Evolutionary conservation across 2,113 vertebrate genomes (phyloP), one percentile per base, ranked within the genome.

Genomic region (Macroglossus sobrinus): DNA sequence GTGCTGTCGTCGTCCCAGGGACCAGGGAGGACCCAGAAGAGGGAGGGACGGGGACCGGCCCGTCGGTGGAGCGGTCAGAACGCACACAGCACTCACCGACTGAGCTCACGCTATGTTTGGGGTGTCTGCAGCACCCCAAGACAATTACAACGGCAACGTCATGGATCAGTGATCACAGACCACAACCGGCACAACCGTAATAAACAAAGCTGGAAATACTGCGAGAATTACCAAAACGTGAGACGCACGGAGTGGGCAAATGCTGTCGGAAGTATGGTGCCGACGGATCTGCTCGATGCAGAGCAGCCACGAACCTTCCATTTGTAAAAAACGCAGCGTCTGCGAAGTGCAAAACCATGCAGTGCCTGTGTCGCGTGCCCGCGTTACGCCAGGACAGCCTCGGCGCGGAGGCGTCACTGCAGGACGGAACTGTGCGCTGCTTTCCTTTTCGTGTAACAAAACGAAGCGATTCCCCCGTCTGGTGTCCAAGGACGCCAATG

Each of bases 401-500:
- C 69, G 45, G 80, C 84, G 63, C 16, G n/a, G n/a, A 89, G 3
- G 30, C 35, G 71, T 93, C 33, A 55, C 28, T 74, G 55, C 6
- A 82, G 63, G 50, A 63, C 40, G 3, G 50, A 16, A 80, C 10
- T 53, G 2, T 40, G 50, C 4, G 33, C 45, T 6, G 38, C 13
- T 4, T 9, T 53, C 59, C 35, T 78, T 35, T 71, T 76, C 16
- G n/a, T 50, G 76, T 93, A 71, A 93, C 55, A 69, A 57, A 82
- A 53, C 19, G 88, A 72, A 93, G 30, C 19, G 26, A 22, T n/a
- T 40, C n/a, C 24, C 57, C 3, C 50, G 26, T 87, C 79, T 43
- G 16, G 55, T 47, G 35, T 81, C 64, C 19, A 30, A 71, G 45
- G 9, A 43, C 61, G n/a, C 28, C 43, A 21, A 63, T 40, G 40